Base-by-base conservation (phyloP, 2,888 invertebrate species). In the Synergus laeviventris region DNA sequence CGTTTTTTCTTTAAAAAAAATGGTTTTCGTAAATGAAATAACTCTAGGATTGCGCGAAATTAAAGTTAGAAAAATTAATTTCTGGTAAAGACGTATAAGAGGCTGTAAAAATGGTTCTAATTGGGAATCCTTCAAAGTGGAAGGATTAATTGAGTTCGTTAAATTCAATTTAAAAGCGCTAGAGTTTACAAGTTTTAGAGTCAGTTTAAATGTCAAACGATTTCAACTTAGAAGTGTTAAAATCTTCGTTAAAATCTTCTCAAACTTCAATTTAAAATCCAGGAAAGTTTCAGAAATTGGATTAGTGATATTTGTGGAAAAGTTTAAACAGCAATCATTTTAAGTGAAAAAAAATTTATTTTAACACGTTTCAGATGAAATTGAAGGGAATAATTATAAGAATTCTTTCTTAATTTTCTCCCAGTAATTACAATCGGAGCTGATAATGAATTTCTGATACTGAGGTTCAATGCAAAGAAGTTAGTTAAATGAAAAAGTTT, bases 1-100 rank as follows among this genome's bases (percentile, higher is more conserved):
- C 95, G 49, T 96, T 95, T 94, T 97, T 97, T 92, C 97, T 97
- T 91, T 8, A 90, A 89, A 81, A 80, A 74, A 75, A 45, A 76
- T 66, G 9, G 45, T 31, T 42, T 7, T 16, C n/a, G n/a, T n/a
- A 31, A 31, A n/a, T 24, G 1, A 56, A 56, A 3, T 49, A 16
- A 16, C 16, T 49, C 16, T 12, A 49, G 5, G 45, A 49, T 2
- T 49, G 11, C 2, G 16, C 16, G 45, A 14, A 39, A 39, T 31
- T 39, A 39, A 9, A 39, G 7, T 39, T 11, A 11, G 0, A 39
- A 11, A 3, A 49, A 49, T 12, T 1, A 31, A 2, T 42, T 14
- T 42, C 42, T 49, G 14, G 45, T 5, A 12, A 49, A 16, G 5
- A 49, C 16, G 16, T 16, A 56, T 21, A 1, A 45, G 45, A n/a